Evolutionary conservation across 30 jellyfish, hydroid and myxozoan species (phyloP).

Genomic region (Cassiopea andromeda): DNA sequence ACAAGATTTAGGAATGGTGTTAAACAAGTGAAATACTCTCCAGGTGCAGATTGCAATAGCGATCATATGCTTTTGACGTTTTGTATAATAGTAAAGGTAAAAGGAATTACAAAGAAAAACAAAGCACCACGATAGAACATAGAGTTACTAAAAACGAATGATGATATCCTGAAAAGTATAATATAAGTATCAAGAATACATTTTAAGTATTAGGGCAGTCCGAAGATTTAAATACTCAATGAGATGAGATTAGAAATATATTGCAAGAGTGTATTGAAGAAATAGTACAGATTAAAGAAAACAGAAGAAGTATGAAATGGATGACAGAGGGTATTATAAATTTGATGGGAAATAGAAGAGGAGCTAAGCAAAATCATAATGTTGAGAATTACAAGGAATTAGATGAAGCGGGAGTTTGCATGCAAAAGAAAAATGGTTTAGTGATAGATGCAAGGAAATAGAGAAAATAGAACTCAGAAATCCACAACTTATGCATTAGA

Average conservation of each 20-base stretch:
- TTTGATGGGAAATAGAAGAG: neutral
- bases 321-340: neutral
- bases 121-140: neutral
- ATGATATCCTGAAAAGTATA: neutral
- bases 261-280: neutral
- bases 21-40: neutral
- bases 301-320: neutral
- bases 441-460: conserved; percentile 16
- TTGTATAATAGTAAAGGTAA: neutral
- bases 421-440: conserved; percentile 2
- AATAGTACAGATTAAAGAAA: neutral
- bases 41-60: neutral
- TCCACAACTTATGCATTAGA: neutral
- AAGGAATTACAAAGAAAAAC: neutral
- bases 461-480: neutral
- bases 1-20: neutral
- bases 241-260: neutral
- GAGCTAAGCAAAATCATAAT: neutral
- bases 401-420: neutral
- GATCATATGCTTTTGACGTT: neutral
- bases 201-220: neutral
- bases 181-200: neutral
- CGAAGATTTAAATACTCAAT: neutral
- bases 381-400: neutral
- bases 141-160: neutral